Base-by-base conservation (phyloP, 2,888 invertebrate genomes). In the Scaptomyza polygonia region DNA sequence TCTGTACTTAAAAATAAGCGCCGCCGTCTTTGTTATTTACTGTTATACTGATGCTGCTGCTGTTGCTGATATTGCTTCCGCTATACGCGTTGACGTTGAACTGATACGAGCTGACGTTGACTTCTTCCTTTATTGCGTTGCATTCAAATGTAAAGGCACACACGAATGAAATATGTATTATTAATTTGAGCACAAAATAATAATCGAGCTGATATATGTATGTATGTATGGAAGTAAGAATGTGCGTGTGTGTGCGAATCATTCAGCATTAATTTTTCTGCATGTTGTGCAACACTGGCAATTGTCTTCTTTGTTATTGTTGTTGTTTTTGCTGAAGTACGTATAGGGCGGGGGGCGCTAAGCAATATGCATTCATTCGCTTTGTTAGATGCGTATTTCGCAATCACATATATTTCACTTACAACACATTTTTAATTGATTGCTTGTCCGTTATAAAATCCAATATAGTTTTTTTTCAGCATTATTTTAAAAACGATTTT, bases 201-300 rank as follows among this genome's bases (percentile, higher is more conserved):
- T 61, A 77, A 77, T 58, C 65, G 49, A 16, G 42, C 27, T 68
- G 56, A 70, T 73, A 64, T 66, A 63, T 53, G 52, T 12, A 29
- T 5, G 25, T 25, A 25, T n/a, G n/a, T n/a, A n/a, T n/a, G n/a
- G n/a, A n/a, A n/a, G n/a, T n/a, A n/a, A n/a, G n/a, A 53, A 47
- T 64, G 45, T 76, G 62, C 55, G 56, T 18, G 48, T 59, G 61
- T 56, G 48, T 61, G 55, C 30, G 49, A 52, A 48, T 49, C 55
- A 59, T 21, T 7, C 48, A 72, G 55, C 64, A 48, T 49, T 48
- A 12, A 58, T 44, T 54, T 51, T 63, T 62, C 32, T 55, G 18
- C 32, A 55, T 44, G 51, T 59, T 88, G 69, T 57, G 52, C 86
- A 83, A 88, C 86, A 83, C 88, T 88, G 80, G 49, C 34, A 45